Base-by-base conservation (phyloP, 2,888 invertebrate genomes). In the Tenthredo amoena region DNA sequence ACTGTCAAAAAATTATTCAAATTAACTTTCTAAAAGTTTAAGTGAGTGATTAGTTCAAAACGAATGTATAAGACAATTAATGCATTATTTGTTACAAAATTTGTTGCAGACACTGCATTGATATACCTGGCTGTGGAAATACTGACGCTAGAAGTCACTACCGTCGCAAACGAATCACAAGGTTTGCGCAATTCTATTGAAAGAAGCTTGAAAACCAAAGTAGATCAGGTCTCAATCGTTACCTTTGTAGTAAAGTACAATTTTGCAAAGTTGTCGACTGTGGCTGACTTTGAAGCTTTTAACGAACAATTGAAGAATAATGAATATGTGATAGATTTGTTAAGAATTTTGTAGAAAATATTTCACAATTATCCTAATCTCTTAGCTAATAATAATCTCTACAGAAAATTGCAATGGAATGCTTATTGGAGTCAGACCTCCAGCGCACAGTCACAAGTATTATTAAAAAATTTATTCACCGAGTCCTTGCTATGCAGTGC, bases 101-200 rank as follows among this genome's bases (percentile, higher is more conserved):
- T 43, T 76, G 76, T 76, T 50, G 18, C 76, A 76, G 76, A 76
- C 76, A 76, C 76, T 26, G 76, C 76, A 12, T 7, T 47, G 3
- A 76, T 76, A 21, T 76, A 50, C n/a, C 1, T 21, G 18, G 40
- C 72, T n/a, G 21, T 43, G 4, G 21, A 40, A 10, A 40, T 40
- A 72, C 5, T 72, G 40, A 37, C 40, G 7, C 7, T 72, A 72
- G 9, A 40, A 40, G 21, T 72, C 9, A 43, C 18, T 21, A n/a
- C 1, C n/a, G 21, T 72, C 18, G 72, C 9, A 21, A 10, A n/a
- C n/a, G 72, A 72, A n/a, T 0, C n/a, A 5, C 7, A 40, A n/a
- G 10, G 9, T n/a, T 40, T 72, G 4, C 72, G 40, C 7, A 18
- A 9, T 72, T 40, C 72, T 43, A 21, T 72, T 18, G 72, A 40